Conservation (phyloP, 2,888 invertebrate species). For the Tetragnatha montana region DNA sequence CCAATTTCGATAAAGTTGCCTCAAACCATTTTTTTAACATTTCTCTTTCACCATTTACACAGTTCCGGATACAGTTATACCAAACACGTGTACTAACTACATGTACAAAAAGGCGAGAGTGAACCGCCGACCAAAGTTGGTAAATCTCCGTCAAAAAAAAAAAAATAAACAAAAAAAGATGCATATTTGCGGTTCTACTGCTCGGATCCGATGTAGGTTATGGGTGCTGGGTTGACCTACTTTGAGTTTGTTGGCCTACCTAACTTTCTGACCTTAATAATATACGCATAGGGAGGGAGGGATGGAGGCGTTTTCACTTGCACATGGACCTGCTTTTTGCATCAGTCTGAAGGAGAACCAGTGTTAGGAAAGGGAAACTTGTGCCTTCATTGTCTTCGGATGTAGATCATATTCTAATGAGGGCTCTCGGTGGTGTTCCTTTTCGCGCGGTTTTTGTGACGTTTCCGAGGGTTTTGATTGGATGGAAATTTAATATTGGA, state of each 20-base stretch:
- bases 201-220: constrained; percentile 61
- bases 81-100: neutral
- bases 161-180: neutral
- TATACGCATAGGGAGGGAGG: constrained; percentile 14
- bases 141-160: neutral
- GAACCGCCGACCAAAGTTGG: neutral
- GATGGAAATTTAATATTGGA: neutral
- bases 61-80: too few species aligned
- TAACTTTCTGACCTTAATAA: constrained; percentile 66
- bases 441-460: neutral
- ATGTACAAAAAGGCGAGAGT: neutral
- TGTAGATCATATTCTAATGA: constrained; percentile 49
- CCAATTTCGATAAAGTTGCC: too few species aligned
- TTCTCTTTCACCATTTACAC: too few species aligned
- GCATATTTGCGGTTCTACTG: constrained; percentile 29
- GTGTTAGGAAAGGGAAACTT: constrained; percentile 34
- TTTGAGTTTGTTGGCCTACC: constrained; percentile 64
- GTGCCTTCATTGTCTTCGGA: constrained; percentile 41
- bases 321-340: constrained; percentile 38
- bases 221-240: constrained; percentile 66
- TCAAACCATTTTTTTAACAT: too few species aligned
- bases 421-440: neutral
- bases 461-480: neutral
- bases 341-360: constrained; percentile 12
- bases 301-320: constrained; percentile 64